These are phyloP conservation scores for Crotalus tigris DNA, from an alignment of 2,113 vertebrate genomes.

Conservation along the genomic window DNA sequence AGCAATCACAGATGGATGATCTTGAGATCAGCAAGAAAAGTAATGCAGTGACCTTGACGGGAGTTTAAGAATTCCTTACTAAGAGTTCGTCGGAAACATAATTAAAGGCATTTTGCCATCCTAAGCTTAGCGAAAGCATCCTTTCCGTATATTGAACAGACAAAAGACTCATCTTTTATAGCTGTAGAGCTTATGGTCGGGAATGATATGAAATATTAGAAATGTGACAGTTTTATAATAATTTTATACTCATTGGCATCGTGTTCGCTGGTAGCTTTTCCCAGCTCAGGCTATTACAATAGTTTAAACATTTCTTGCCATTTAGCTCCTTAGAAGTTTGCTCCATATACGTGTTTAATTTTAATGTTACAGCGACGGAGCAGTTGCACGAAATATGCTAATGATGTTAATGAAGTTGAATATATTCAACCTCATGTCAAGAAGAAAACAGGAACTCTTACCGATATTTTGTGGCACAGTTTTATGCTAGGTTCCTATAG, in stretches of 20 bases:
- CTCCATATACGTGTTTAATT: constrained; percentile 42
- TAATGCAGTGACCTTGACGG: constrained; percentile 69
- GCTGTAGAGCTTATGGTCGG: constrained; percentile 73
- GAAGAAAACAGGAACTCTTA: constrained; percentile 38
- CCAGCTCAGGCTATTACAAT: constrained; percentile 59
- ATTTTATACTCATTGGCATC: constrained; percentile 71
- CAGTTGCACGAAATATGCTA: constrained; percentile 53
- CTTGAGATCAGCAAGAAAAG: constrained; percentile 58
- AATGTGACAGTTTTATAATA: constrained; percentile 74
- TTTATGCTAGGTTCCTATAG: not conserved
- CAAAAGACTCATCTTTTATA: constrained; percentile 72
- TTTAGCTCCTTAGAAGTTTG: constrained; percentile 41
- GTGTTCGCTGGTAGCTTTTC: constrained; percentile 67
- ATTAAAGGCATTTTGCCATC: constrained; percentile 73
- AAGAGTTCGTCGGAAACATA: constrained; percentile 60
- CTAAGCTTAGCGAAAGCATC: constrained; percentile 64
- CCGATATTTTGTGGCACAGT: constrained; percentile 22
- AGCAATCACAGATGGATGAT: constrained; percentile 58
- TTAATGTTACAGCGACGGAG: constrained; percentile 22
- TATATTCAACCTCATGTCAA: constrained; percentile 38
- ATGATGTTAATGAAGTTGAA: constrained; percentile 33
- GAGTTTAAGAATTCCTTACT: constrained; percentile 57
- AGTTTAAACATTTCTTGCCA: constrained; percentile 57
- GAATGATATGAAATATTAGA: constrained; percentile 73
- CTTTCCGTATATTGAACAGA: constrained; percentile 55